A percentile compares a stretch with the other conserved stretches of the same genome.
Evolutionary conservation across 2,113 vertebrate species (phyloP).

Genomic region (Falco punctatus): DNA sequence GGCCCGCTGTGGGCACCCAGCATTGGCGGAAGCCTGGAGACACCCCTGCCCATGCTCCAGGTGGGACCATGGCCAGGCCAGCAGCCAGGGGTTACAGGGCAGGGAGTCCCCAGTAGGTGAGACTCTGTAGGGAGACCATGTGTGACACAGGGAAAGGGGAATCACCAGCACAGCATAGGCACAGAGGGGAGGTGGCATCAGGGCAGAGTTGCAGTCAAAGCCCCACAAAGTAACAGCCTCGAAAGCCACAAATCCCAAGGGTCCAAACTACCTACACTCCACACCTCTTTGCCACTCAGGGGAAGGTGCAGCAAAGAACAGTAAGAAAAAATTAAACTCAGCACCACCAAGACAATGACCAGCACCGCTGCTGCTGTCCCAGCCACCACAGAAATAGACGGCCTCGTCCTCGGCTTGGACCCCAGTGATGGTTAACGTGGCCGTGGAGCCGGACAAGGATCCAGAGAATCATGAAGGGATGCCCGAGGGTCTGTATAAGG

Average conservation of each 20-base stretch:
- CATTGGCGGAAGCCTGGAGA: too few relatives aligned
- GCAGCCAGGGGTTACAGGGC: neutral
- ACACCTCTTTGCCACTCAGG: too few relatives aligned
- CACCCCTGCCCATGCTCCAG: too few relatives aligned
- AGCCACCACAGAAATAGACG: neutral
- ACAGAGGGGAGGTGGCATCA: neutral
- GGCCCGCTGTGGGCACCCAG: too few relatives aligned
- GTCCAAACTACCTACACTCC: neutral
- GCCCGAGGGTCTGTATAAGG: too few relatives aligned
- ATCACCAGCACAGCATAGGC: neutral
- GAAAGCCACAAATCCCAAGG: neutral
- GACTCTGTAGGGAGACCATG: neutral
- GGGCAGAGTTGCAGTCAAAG: neutral
- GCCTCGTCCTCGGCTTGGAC: slow-evolving; percentile 28
- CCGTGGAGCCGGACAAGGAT: accelerated
- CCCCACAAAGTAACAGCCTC: neutral
- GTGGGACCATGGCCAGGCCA: too few relatives aligned
- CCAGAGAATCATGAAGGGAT: neutral
- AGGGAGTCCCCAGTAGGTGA: neutral
- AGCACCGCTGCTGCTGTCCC: neutral
- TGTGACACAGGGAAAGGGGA: neutral
- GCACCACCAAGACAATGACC: too few relatives aligned
- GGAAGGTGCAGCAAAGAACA: neutral
- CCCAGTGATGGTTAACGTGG: neutral
- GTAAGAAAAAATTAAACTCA: neutral